phyloP scores from a whole-genome alignment of 2,888 invertebrate species.

The Carpatolechia fugitivella region DNA sequence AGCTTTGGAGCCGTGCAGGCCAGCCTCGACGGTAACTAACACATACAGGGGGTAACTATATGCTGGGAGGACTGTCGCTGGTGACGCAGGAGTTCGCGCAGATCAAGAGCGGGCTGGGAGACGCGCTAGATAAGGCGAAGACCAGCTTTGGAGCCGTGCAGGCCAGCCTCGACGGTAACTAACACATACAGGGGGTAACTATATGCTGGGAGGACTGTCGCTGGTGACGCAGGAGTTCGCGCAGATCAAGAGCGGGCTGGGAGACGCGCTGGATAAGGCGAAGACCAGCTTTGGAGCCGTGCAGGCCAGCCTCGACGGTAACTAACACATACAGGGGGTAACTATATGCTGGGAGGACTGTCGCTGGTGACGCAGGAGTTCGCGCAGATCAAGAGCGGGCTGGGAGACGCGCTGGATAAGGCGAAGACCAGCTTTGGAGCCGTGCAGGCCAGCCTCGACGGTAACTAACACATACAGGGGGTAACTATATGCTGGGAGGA shows the following conservation, averaged over 20 bases:
- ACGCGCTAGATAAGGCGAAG: conserved; percentile 85
- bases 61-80: conserved; percentile 87
- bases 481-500: conserved; percentile 88
- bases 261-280: conserved; percentile 85
- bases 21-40: conserved; percentile 88
- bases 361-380: conserved; percentile 92
- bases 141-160: conserved; percentile 81
- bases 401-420: conserved; percentile 85
- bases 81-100: conserved; percentile 92
- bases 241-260: conserved; percentile 87
- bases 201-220: conserved; percentile 86
- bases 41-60: conserved; percentile 82
- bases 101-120: conserved; percentile 87
- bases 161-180: conserved; percentile 89
- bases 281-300: conserved; percentile 82
- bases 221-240: conserved; percentile 92
- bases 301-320: conserved; percentile 87
- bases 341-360: conserved; percentile 88
- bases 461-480: conserved; percentile 82
- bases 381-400: conserved; percentile 86
- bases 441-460: conserved; percentile 86
- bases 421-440: conserved; percentile 82
- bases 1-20: conserved; percentile 82
- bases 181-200: conserved; percentile 82
- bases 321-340: conserved; percentile 80